Evolutionary conservation across 2,113 vertebrate genomes (phyloP).

Genomic region (Mesitornis unicolor): DNA sequence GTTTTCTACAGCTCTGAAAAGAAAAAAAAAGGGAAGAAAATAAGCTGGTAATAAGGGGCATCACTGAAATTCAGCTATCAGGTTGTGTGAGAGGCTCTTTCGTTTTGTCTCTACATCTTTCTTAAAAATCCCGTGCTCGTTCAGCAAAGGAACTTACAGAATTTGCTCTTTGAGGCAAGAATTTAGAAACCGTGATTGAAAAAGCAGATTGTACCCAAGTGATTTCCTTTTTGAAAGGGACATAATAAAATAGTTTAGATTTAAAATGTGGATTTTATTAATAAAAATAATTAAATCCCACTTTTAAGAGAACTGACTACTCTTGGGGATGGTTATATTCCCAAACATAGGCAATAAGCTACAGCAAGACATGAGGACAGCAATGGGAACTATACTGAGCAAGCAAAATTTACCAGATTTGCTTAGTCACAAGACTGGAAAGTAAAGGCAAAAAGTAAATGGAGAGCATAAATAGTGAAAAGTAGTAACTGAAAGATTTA

Average conservation of each 20-base stretch:
- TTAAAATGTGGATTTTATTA: background rate
- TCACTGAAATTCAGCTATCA: background rate
- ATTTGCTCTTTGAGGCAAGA: background rate
- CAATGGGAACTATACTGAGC: rapidly evolving
- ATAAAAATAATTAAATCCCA: background rate
- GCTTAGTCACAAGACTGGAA: background rate
- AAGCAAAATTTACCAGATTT: background rate
- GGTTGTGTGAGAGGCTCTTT: background rate
- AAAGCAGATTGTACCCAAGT: background rate
- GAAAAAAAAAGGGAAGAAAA: background rate
- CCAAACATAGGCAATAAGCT: background rate
- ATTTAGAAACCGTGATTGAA: background rate
- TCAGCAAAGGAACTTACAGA: background rate
- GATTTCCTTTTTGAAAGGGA: background rate
- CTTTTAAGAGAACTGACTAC: background rate
- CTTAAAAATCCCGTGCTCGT: background rate
- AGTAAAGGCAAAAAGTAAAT: background rate
- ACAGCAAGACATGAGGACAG: background rate
- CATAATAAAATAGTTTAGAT: background rate
- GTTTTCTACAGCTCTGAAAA: background rate
- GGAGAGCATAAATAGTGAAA: background rate
- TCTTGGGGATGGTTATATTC: background rate
- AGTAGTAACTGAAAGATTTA: background rate
- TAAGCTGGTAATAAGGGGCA: background rate
- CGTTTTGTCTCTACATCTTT: background rate